phyloP scores from a whole-genome alignment of 1,140 invertebrate species.

The Medauroidea extradentata region DNA sequence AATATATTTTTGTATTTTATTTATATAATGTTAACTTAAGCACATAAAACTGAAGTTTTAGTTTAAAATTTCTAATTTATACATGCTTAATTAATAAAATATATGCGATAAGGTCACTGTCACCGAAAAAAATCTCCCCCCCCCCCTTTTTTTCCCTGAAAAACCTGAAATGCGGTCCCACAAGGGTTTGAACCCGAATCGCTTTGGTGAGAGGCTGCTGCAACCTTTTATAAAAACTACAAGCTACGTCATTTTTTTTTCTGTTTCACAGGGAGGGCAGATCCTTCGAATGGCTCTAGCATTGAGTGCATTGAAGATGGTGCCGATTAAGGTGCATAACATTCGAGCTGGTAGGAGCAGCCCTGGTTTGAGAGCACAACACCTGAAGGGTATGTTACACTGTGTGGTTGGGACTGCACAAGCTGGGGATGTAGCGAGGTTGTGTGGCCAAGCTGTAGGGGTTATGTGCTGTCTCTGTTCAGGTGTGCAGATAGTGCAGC shows the following conservation, averaged over 20 bases:
- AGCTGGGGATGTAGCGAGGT: neutral
- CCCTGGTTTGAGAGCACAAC: conserved; percentile 80
- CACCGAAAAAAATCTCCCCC: too few relatives aligned
- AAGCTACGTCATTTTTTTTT: too few relatives aligned
- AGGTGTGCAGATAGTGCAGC: conserved; percentile 67
- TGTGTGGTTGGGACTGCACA: neutral
- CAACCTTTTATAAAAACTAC: neutral
- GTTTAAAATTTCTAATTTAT: too few relatives aligned
- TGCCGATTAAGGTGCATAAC: conserved; percentile 70
- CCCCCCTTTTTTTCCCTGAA: too few relatives aligned
- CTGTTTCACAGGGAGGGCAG: conserved; percentile 74
- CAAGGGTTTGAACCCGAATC: too few relatives aligned
- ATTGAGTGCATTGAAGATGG: conserved; percentile 67
- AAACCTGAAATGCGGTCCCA: too few relatives aligned
- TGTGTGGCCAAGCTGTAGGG: neutral
- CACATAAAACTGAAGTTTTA: too few relatives aligned
- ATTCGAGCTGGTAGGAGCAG: conserved; percentile 74
- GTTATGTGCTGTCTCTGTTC: neutral
- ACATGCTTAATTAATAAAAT: too few relatives aligned
- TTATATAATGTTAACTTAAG: too few relatives aligned
- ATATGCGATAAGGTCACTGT: too few relatives aligned
- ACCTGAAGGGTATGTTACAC: conserved; percentile 64
- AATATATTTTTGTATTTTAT: too few relatives aligned
- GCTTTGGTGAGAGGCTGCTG: too few relatives aligned
- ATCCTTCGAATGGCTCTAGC: conserved; percentile 74